A percentile compares a stretch with the other conserved stretches of the same genome.
Conservation (phyloP, 2,797 vertebrate genomes). For the Melanotaenia boesemani region DNA sequence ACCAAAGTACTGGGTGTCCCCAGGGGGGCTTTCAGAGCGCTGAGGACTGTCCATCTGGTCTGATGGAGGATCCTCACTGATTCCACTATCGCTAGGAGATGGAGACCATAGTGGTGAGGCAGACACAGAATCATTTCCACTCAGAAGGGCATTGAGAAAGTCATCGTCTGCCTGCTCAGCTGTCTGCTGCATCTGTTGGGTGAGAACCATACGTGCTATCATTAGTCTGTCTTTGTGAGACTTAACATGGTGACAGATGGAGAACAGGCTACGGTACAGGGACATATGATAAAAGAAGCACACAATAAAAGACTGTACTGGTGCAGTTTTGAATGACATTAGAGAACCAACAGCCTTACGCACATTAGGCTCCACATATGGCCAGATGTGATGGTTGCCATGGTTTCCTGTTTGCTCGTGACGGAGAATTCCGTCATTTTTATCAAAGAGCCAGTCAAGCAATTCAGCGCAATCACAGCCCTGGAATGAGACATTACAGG, state of each 20-base stretch:
- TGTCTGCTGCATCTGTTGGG: conserved; percentile 69
- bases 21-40: conserved; percentile 68
- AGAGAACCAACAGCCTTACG: conserved; percentile 53
- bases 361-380: conserved; percentile 78
- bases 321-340: conserved; percentile 11
- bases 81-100: conserved; percentile 91
- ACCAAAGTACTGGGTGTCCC: conserved; percentile 41
- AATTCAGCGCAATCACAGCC: conserved; percentile 86
- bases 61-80: conserved; percentile 90
- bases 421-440: conserved; percentile 88
- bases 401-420: conserved; percentile 80
- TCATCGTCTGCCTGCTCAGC: conserved; percentile 58
- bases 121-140: conserved; percentile 69
- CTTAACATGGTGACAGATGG: conserved; percentile 2
- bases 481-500: conserved; percentile 61
- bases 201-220: conserved; percentile 14
- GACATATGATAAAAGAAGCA: background rate
- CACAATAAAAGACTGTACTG: background rate
- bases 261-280: background rate
- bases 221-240: conserved; percentile 34
- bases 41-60: conserved; percentile 92
- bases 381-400: conserved; percentile 75
- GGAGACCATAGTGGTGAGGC: conserved; percentile 90
- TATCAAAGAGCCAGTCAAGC: conserved; percentile 94
- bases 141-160: conserved; percentile 78